These are phyloP conservation scores for Propithecus coquereli DNA, from an alignment of 2,113 vertebrate genomes.

Conservation along the genomic window DNA sequence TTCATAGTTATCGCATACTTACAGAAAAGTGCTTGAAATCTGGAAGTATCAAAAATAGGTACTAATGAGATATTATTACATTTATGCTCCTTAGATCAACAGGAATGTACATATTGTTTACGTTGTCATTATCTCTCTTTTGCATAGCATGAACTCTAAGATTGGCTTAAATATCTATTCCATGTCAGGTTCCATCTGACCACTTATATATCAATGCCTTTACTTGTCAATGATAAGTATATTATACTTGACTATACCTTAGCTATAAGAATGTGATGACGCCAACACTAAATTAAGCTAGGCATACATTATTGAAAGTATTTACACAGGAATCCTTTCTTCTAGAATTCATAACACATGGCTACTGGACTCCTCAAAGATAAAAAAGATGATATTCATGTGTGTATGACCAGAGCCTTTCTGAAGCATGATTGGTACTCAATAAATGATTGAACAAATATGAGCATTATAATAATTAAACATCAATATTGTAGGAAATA, in stretches of 20 bases:
- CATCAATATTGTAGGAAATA: background rate
- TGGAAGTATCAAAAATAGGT: background rate
- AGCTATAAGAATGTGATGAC: background rate
- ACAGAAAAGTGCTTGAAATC: background rate
- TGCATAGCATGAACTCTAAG: background rate
- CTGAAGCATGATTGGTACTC: background rate
- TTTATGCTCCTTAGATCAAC: background rate
- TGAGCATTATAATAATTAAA: background rate
- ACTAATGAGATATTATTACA: background rate
- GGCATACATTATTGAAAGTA: background rate
- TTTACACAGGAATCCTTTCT: background rate
- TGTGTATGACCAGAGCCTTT: background rate
- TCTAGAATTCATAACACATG: background rate
- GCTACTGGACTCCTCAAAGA: background rate
- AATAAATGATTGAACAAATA: background rate
- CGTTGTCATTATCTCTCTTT: background rate
- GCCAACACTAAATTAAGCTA: background rate
- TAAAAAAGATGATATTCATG: background rate
- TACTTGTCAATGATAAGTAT: background rate
- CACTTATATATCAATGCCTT: background rate
- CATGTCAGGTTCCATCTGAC: background rate
- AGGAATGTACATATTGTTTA: background rate
- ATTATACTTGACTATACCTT: background rate
- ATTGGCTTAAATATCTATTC: background rate
- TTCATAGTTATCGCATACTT: background rate